These are phyloP conservation scores for Minunthozetes semirufus DNA, from an alignment of 2,888 invertebrate species.

Conservation along the genomic window DNA sequence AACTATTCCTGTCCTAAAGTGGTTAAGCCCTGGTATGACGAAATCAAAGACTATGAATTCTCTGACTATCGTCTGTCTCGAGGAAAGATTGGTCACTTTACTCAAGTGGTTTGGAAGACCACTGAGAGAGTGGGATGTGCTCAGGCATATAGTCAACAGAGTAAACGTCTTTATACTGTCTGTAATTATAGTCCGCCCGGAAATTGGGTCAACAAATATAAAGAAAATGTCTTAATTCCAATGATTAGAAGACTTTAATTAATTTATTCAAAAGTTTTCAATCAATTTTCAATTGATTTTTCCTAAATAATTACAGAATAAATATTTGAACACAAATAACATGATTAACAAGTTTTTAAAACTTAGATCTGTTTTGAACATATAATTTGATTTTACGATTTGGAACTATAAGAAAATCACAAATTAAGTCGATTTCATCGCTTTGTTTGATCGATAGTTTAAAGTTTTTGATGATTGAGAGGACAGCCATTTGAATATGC, in stretches of 20 bases:
- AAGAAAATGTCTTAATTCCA: background rate
- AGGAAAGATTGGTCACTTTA: constrained; percentile 30
- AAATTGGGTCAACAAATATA: constrained; percentile 17
- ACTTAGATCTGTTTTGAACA: background rate
- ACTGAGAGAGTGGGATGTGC: constrained; percentile 25
- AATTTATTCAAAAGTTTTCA: background rate
- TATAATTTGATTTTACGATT: background rate
- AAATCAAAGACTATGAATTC: constrained; percentile 10
- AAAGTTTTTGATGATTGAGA: constrained; percentile 35
- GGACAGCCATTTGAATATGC: constrained; percentile 38
- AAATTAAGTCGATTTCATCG: constrained; percentile 5
- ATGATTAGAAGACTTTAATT: background rate
- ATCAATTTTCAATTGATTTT: background rate
- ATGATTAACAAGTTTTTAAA: no score
- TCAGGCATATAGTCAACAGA: constrained; percentile 1
- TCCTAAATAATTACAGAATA: no score
- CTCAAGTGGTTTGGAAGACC: constrained; percentile 30
- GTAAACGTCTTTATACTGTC: constrained; percentile 19
- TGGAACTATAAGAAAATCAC: background rate
- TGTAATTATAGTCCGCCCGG: constrained; percentile 34
- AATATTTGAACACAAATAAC: no score
- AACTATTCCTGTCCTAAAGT: background rate
- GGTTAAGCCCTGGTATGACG: constrained; percentile 33
- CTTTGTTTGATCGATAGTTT: background rate
- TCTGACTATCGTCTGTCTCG: background rate